A percentile compares a stretch with the other conserved stretches of the same genome.
Evolutionary conservation across 2,888 invertebrate species (phyloP).

Genomic region (Stegana nigrithorax): DNA sequence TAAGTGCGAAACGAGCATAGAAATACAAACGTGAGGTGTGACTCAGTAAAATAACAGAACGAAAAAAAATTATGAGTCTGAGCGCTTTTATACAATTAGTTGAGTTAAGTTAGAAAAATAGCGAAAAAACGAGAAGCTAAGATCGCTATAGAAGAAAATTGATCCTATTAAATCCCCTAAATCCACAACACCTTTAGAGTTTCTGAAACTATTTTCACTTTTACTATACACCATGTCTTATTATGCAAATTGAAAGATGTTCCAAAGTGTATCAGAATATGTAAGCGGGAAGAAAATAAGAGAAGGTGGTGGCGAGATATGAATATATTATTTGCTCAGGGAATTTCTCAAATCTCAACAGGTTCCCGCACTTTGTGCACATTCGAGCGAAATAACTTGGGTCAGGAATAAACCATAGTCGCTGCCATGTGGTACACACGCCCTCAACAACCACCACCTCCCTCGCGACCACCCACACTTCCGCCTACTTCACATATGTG

Average conservation of each 20-base stretch:
- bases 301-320: conserved; percentile 49
- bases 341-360: conserved; percentile 65
- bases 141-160: background rate
- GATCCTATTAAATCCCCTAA: background rate
- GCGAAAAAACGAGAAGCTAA: background rate
- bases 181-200: conserved; percentile 35
- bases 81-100: conserved; percentile 42
- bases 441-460: background rate
- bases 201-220: conserved; percentile 45
- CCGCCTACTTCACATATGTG: background rate
- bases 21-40: conserved; percentile 6
- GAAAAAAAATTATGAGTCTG: conserved; percentile 32
- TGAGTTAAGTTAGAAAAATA: conserved; percentile 27
- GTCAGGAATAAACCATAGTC: conserved; percentile 6
- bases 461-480: background rate
- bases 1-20: background rate
- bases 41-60: no score
- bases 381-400: background rate
- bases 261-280: background rate
- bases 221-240: conserved; percentile 5
- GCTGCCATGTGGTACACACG: conserved; percentile 1
- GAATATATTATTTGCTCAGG: conserved; percentile 65
- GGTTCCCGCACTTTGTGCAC: conserved; percentile 62
- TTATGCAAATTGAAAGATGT: conserved; percentile 22
- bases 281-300: no score